Base-by-base conservation (phyloP, 2,113 vertebrate genomes). In the Nothoprocta perdicaria region DNA sequence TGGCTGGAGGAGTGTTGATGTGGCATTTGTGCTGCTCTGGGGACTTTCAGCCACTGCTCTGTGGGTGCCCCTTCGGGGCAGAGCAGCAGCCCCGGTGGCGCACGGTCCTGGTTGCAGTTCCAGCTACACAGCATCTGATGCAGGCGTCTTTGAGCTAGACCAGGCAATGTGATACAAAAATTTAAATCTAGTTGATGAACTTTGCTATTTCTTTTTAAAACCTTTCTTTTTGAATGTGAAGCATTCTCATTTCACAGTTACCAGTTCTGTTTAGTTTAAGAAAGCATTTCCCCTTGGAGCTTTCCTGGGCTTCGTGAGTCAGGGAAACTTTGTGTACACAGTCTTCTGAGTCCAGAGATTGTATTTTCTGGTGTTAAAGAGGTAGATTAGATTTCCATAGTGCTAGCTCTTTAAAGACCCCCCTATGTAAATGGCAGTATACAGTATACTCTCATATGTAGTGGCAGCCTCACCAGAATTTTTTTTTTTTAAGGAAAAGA, bases 261-360 rank as follows among this genome's bases (percentile, higher is more conserved):
- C 62, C 72, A 58, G 35, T 57, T 89, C 52, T 86, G 40, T 91
- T 89, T 94, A 61, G 79, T 82, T 92, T 84, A 82, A 93, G 24
- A 6, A 58, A 38, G 46, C 27, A 27, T 94, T 89, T 84, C 33
- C 38, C 58, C 46, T 65, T 74, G 46, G 85, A 89, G 72, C 72
- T 58, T 83, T 85, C 45, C 12, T 8, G 19, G 46, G 50, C 69
- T 93, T 80, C 69, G 61, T 26, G 58, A 14, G 60, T 67, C 55
- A 8, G 29, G 68, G 31, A 80, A 67, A 27, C 14, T 31, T 27
- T 8, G 5, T 52, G 46, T 46, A 3, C 24, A 41, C 17, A 21
- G 7, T 38, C 48, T 91, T 85, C 73, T 78, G 79, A 75, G 33
- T 57, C 31, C 80, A 52, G 31, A 17, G 66, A 23, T 41, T 57